Percentiles rank a stretch among this genome's conserved stretches.
These are phyloP conservation scores for Polydrusus tereticollis DNA, from an alignment of 2,888 invertebrate genomes.

Conservation along the genomic window DNA sequence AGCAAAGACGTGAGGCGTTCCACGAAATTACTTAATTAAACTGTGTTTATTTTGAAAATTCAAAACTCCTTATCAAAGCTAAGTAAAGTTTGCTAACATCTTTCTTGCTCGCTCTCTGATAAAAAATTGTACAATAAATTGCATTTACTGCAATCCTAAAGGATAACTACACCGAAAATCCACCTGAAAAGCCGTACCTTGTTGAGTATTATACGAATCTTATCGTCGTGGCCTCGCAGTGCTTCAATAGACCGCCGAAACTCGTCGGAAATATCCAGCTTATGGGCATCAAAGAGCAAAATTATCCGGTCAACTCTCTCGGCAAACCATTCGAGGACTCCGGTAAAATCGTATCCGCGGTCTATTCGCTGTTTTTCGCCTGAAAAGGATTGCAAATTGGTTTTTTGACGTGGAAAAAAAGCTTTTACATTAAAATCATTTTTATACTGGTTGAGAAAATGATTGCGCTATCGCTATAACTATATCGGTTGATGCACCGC, in stretches of 20 bases:
- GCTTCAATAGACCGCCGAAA: conserved; percentile 97
- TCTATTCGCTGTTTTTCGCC: conserved; percentile 97
- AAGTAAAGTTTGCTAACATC: no score
- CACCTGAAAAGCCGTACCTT: conserved; percentile 69
- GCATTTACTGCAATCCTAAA: background rate
- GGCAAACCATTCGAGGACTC: conserved; percentile 99
- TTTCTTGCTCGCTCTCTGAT: background rate
- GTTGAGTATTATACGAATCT: conserved; percentile 97
- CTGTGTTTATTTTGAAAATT: no score
- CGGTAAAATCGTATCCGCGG: conserved; percentile 96
- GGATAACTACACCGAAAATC: conserved; percentile 4
- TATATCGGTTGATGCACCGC: no score
- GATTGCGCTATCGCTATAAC: no score
- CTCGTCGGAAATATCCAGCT: conserved; percentile 98
- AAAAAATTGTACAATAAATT: conserved; percentile 1
- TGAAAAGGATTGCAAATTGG: conserved; percentile 69
- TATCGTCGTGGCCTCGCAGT: conserved; percentile 94
- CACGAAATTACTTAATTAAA: no score
- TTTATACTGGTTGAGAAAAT: no score
- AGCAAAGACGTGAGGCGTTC: no score
- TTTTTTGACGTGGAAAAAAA: background rate
- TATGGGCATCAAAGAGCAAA: conserved; percentile 97
- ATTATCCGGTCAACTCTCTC: conserved; percentile 98
- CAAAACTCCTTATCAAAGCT: no score
- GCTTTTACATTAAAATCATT: no score